Evolutionary conservation across 2,797 vertebrate species (phyloP).

Genomic region (Phalanger gymnotis): DNA sequence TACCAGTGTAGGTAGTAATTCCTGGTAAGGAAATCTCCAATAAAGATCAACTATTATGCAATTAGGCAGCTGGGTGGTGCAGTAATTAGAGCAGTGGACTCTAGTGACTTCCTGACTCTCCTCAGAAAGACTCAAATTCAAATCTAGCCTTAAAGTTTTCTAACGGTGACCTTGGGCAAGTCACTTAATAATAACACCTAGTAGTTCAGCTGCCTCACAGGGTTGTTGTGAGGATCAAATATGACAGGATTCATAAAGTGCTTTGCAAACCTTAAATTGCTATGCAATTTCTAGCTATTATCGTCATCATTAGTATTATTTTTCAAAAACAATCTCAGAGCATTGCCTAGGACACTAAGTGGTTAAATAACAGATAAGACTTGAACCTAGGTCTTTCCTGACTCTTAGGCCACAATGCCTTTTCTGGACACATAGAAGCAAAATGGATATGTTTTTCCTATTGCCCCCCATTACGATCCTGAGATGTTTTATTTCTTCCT

Average conservation of each 20-base stretch:
- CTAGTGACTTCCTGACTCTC: neutral
- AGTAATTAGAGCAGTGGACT: neutral
- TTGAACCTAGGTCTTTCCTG: neutral
- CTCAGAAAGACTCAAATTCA: neutral
- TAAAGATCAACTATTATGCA: neutral
- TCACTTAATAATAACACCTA: too few species aligned
- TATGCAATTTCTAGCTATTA: neutral
- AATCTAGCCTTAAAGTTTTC: neutral
- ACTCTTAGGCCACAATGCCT: neutral
- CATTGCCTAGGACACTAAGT: neutral
- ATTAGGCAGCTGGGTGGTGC: neutral
- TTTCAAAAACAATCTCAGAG: neutral
- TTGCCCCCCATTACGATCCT: neutral
- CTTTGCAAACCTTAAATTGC: neutral
- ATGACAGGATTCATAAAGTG: neutral
- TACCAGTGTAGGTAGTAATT: neutral
- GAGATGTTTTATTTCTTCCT: slow-evolving; percentile 3
- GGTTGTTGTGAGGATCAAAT: neutral
- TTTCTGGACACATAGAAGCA: neutral
- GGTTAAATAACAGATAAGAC: neutral
- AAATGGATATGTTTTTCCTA: neutral
- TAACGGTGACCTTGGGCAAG: neutral
- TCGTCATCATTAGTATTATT: neutral
- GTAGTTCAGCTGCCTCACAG: neutral
- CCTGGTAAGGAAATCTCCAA: neutral